A percentile compares a stretch with the other conserved stretches of the same genome.
Evolutionary conservation across 2,113 vertebrate genomes (phyloP).

Genomic region (Rhabdornis inornatus): DNA sequence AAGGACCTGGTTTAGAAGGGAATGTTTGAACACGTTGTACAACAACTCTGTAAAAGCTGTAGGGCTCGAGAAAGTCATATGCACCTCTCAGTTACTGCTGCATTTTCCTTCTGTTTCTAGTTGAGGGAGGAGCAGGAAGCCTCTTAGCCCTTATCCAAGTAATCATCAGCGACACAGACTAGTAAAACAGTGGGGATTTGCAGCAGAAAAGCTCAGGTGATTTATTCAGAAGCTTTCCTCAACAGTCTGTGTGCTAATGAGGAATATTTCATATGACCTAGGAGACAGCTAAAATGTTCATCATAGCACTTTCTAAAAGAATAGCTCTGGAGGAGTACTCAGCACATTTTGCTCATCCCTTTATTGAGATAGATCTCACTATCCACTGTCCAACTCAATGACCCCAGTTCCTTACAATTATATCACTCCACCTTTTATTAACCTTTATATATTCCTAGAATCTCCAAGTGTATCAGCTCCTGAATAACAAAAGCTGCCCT

Average conservation of each 20-base stretch:
- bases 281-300: neutral
- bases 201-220: neutral
- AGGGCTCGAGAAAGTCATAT: neutral
- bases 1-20: neutral
- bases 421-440: neutral
- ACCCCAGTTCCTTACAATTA: neutral
- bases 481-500: neutral
- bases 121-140: neutral
- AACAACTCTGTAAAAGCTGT: neutral
- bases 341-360: neutral
- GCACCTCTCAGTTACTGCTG: neutral
- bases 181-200: neutral
- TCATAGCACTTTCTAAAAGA: accelerated
- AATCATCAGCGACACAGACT: neutral
- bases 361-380: neutral
- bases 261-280: neutral
- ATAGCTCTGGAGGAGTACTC: neutral
- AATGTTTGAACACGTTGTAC: neutral
- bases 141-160: neutral
- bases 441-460: neutral
- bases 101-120: neutral
- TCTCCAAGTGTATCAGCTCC: neutral
- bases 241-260: neutral
- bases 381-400: neutral
- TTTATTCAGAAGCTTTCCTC: neutral